Base-by-base conservation (phyloP, 2,888 invertebrate genomes). In the Scaptomyza flava region DNA sequence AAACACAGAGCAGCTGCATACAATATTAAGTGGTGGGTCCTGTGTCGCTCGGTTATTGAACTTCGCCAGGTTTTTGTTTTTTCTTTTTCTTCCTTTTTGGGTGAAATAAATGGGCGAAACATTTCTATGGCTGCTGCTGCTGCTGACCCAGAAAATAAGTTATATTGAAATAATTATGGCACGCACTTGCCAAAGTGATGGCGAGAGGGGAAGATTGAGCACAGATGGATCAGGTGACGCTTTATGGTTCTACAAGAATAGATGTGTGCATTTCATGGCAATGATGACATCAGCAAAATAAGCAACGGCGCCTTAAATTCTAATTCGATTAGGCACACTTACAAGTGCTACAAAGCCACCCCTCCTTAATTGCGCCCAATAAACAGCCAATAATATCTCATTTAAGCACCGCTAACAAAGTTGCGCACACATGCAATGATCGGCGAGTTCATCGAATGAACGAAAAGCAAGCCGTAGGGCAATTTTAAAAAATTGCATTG, bases 321-420 rank as follows among this genome's bases (percentile, higher is more conserved):
- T 87, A 81, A 81, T 87, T 87, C 85, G 84, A 81, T 81, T 81
- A 81, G 69, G 47, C 58, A 64, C 74, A 84, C 81, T 81, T 72
- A 74, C 68, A 66, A 77, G 54, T 57, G 48, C 42, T 52, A n/a
- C 34, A n/a, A 53, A 31, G 2, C 17, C 46, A 3, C 9, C 0
- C n/a, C n/a, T 7, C 42, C 8, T 52, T 61, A 69, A 67, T 57
- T 60, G 50, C 65, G 58, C 41, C 60, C 36, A 50, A 61, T 64
- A 47, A 69, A 50, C 56, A 70, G 60, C 47, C 52, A 64, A 51
- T 42, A 43, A 30, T 27, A 41, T n/a, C 41, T 14, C 38, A 45
- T 41, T 50, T 33, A 59, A 69, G 65, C 58, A 62, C 54, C 54
- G 27, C 45, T 27, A 20, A 17, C 31, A 65, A 60, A 36, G 34